Percentiles rank a stretch among this genome's conserved stretches.
Evolutionary conservation across 2,113 vertebrate species (phyloP).

Genomic region (Candoia aspera): DNA sequence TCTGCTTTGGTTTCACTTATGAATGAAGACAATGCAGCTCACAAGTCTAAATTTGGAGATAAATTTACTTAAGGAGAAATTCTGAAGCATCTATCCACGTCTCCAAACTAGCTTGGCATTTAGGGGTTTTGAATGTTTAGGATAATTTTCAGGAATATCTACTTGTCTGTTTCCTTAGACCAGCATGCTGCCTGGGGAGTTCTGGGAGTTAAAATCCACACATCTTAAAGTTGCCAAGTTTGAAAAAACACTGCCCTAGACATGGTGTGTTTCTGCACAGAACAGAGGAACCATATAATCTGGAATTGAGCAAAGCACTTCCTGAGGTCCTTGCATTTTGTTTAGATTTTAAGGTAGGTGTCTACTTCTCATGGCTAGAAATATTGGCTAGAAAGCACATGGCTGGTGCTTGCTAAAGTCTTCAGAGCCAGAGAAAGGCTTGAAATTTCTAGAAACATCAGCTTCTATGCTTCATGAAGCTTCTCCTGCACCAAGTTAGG

Average conservation of each 20-base stretch:
- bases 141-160: background rate
- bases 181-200: too few species aligned
- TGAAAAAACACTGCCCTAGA: too few species aligned
- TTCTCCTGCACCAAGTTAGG: background rate
- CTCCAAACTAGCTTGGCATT: background rate
- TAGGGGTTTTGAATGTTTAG: background rate
- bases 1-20: background rate
- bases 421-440: background rate
- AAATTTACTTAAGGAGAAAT: background rate
- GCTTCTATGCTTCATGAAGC: background rate
- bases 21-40: background rate
- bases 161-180: background rate
- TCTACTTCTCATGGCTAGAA: too few species aligned
- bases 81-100: background rate
- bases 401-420: background rate
- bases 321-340: too few species aligned
- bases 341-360: too few species aligned
- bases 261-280: too few species aligned
- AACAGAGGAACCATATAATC: too few species aligned
- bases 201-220: too few species aligned
- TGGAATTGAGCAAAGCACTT: too few species aligned
- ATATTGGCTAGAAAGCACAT: too few species aligned
- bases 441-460: background rate
- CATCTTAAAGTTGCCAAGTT: too few species aligned
- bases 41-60: background rate